A percentile compares a stretch with the other conserved stretches of the same genome.
Evolutionary conservation across 2,888 invertebrate genomes (phyloP).

Genomic region (Oscheius sp.): DNA sequence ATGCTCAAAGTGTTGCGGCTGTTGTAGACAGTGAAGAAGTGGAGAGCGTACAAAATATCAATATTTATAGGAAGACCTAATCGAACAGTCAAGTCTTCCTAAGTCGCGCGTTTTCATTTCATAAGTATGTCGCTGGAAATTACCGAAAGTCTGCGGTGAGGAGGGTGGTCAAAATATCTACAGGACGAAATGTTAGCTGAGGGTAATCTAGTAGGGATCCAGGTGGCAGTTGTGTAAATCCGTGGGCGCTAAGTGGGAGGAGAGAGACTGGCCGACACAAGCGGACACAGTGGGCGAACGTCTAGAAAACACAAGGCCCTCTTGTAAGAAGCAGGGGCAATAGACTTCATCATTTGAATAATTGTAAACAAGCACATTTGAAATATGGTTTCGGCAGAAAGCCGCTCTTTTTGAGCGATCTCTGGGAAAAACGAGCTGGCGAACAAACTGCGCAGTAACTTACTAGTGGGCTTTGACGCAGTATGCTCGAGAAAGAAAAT

Average conservation of each 20-base stretch:
- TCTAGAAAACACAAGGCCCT: slow-evolving; percentile 23
- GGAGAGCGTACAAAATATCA: background rate
- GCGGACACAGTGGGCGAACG: slow-evolving; percentile 27
- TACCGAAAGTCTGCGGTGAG: background rate
- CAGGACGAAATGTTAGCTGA: slow-evolving; percentile 20
- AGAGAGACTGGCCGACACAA: slow-evolving; percentile 30
- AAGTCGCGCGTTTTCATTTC: too few species aligned
- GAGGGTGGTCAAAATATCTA: too few species aligned
- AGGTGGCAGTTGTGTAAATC: slow-evolving; percentile 38
- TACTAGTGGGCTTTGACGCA: slow-evolving; percentile 22
- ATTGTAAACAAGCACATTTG: too few species aligned
- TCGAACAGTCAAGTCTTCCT: too few species aligned
- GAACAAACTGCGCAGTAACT: background rate
- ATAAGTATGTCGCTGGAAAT: too few species aligned
- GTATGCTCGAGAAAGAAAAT: background rate
- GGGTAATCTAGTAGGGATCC: slow-evolving; percentile 36
- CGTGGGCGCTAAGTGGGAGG: slow-evolving; percentile 38
- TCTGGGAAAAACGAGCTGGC: background rate
- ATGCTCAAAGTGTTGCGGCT: background rate
- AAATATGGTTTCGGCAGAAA: too few species aligned
- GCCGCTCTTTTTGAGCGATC: too few species aligned
- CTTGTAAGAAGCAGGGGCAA: slow-evolving; percentile 16
- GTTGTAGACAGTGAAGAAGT: background rate
- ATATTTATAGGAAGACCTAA: too few species aligned
- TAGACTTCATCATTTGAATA: too few species aligned